These are phyloP conservation scores for Drosophila maculinotata DNA, from an alignment of 2,888 invertebrate genomes.

Conservation along the genomic window DNA sequence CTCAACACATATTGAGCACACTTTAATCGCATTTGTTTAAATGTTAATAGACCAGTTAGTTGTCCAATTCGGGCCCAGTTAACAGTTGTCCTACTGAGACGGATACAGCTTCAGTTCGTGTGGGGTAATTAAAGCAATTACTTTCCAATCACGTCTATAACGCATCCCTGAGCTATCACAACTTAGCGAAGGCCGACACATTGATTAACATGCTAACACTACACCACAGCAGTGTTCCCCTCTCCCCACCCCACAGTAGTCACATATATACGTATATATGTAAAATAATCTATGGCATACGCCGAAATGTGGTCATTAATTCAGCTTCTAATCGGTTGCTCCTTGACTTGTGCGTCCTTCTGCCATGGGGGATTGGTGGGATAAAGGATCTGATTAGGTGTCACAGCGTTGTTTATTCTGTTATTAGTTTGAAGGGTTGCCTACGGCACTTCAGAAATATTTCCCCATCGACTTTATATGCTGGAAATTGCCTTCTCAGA, in stretches of 20 bases:
- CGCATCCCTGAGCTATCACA: slow-evolving; percentile 39
- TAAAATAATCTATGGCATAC: slow-evolving; percentile 37
- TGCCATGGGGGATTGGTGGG: too few relatives aligned
- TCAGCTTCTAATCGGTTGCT: slow-evolving; percentile 44
- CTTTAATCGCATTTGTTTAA: neutral
- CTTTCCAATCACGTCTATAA: slow-evolving; percentile 60
- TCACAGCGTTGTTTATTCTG: slow-evolving; percentile 31
- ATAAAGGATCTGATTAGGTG: slow-evolving; percentile 35
- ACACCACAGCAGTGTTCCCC: neutral
- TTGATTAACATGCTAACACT: slow-evolving; percentile 38
- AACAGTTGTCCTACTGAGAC: slow-evolving; percentile 29
- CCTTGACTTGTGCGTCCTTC: slow-evolving; percentile 18
- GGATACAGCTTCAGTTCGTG: neutral
- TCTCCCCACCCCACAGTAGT: too few relatives aligned
- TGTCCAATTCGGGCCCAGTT: slow-evolving; percentile 41
- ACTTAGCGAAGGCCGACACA: slow-evolving; percentile 37
- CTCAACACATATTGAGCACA: neutral
- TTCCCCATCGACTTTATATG: slow-evolving; percentile 2
- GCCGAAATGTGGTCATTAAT: slow-evolving; percentile 50
- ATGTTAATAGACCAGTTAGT: neutral
- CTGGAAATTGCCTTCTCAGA: neutral
- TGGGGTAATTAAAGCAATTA: slow-evolving; percentile 69
- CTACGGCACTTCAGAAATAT: slow-evolving; percentile 28
- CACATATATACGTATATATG: slow-evolving; percentile 1
- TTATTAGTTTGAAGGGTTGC: slow-evolving; percentile 37